Base-by-base conservation (phyloP, 2,113 vertebrate species). In the Elanus axillaris region DNA sequence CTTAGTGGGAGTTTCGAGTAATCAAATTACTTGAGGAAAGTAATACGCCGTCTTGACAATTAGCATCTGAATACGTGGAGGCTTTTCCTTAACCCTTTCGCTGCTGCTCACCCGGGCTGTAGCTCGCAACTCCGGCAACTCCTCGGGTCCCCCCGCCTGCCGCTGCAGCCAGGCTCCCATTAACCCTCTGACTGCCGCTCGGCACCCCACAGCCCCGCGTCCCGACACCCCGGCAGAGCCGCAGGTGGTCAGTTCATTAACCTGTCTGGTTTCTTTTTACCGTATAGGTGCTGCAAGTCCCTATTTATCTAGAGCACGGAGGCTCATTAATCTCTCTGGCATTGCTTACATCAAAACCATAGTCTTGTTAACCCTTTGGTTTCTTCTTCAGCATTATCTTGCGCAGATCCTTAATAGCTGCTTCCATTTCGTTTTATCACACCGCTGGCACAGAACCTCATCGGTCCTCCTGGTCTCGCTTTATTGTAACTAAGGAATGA, bases 21-120 rank as follows among this genome's bases (percentile, higher is more conserved):
- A 94, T 75, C 94, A 85, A 84, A 93, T 94, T 68, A 80, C 93
- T 95, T 86, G 84, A 83, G 64, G 48, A 80, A 79, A 90, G 91
- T 88, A 91, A 97, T 58, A 26, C 58, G 1, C 80, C 76, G 3
- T 88, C 95, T 67, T 68, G 86, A 68, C 88, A 93, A 96, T 95
- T 90, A 93, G 74, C 77, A 55, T 76, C 86, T 76, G 81, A 34
- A 45, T 43, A 8, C 23, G 11, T 0, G 52, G 56, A 72, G 36
- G 76, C 55, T 74, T 19, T 66, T 29, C 6, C 3, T 97, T 97
- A 97, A 97, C 96, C 36, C 96, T 69, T 93, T 16, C 9, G 1
- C 29, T 43, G 72, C 85, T 14, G 19, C 91, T 68, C 45, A 36
- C 66, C 50, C 50, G 6, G 21, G 26, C 71, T 23, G 83, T 0